These are phyloP conservation scores for Rhagologus leucostigma DNA, from an alignment of 2,113 vertebrate genomes.

Conservation along the genomic window DNA sequence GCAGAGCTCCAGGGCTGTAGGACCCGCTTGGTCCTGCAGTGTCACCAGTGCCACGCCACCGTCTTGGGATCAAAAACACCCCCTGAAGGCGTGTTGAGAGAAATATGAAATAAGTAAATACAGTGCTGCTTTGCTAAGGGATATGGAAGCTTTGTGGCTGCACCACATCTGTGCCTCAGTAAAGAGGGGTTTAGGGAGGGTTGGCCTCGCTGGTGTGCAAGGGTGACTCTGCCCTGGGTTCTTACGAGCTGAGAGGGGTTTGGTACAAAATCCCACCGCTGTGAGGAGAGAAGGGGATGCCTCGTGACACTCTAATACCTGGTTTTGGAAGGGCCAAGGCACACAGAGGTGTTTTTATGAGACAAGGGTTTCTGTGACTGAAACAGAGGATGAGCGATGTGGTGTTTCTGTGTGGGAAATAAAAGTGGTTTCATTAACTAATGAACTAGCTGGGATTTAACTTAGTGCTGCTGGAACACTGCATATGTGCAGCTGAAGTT, in stretches of 20 bases:
- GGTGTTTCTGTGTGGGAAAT: neutral
- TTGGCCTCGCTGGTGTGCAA: neutral
- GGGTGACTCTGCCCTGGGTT: neutral
- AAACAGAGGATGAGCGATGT: neutral
- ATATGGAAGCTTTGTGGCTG: neutral
- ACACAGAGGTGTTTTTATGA: neutral
- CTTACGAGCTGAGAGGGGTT: neutral
- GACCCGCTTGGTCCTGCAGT: neutral
- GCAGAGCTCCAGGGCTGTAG: neutral
- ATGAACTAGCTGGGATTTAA: neutral
- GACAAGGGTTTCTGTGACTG: neutral
- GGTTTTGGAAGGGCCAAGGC: neutral
- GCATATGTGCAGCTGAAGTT: neutral
- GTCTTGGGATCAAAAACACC: rapidly evolving
- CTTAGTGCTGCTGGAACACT: neutral
- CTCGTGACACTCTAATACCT: neutral
- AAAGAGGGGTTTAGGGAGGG: neutral
- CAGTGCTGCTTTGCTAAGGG: neutral
- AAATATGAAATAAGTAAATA: neutral
- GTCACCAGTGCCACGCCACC: neutral
- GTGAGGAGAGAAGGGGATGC: neutral
- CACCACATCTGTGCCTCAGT: neutral
- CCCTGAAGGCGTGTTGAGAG: neutral
- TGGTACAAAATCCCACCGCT: neutral
- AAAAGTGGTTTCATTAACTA: neutral